These are phyloP conservation scores for Amphiura filiformis DNA, from an alignment of 35 echinoderm and acorn worm species.

Conservation along the genomic window DNA sequence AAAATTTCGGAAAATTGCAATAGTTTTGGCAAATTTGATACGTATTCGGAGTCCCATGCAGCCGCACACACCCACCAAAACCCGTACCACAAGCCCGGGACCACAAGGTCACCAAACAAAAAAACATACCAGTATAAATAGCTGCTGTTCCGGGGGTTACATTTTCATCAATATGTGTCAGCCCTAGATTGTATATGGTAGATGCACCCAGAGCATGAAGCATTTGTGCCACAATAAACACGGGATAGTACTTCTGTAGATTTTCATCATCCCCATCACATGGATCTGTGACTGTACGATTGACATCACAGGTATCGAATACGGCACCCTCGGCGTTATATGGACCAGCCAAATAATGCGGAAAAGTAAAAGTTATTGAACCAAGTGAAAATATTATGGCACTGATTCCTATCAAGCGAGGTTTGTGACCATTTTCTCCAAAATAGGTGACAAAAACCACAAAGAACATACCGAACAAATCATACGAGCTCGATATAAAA, in stretches of 20 bases:
- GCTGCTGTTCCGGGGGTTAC: constrained; percentile 42
- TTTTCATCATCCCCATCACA: constrained; percentile 36
- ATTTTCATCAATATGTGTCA: constrained; percentile 73
- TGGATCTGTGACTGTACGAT: not conserved
- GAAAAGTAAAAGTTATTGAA: constrained; percentile 64
- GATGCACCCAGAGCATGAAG: constrained; percentile 87
- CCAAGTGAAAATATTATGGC: constrained; percentile 78
- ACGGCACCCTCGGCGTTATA: constrained; percentile 40
- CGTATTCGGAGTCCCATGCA: too few species aligned
- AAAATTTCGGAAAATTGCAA: too few species aligned
- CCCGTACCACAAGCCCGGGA: too few species aligned
- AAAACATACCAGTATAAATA: constrained; percentile 81
- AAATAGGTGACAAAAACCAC: constrained; percentile 90
- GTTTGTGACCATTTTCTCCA: constrained; percentile 85
- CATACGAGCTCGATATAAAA: constrained; percentile 85
- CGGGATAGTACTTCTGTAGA: constrained; percentile 68
- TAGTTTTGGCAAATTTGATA: too few species aligned
- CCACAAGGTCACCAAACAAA: too few species aligned
- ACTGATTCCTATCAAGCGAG: constrained; percentile 64
- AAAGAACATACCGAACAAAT: constrained; percentile 79
- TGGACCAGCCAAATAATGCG: constrained; percentile 66
- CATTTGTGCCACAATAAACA: constrained; percentile 78
- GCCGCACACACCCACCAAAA: too few species aligned
- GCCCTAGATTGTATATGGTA: constrained; percentile 79
- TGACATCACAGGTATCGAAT: constrained; percentile 47